Conservation (phyloP, 2,888 invertebrate species). For the Hyposoter dolosus region DNA sequence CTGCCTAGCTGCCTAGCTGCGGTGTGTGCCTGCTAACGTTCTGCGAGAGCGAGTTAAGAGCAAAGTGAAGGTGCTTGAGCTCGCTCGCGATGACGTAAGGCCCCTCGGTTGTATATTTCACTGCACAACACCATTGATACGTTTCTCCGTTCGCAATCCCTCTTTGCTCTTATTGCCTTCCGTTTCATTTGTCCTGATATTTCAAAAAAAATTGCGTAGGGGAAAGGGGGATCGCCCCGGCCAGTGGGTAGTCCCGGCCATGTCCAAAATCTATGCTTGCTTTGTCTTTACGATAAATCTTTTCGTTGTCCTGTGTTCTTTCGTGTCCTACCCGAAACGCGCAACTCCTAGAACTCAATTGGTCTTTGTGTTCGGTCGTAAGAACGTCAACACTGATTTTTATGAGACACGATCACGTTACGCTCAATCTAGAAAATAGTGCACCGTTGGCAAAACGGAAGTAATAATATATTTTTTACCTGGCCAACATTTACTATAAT, state of each 20-base stretch:
- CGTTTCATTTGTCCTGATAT: constrained; percentile 9
- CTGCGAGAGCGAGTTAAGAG: constrained; percentile 52
- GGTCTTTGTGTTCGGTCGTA: neutral
- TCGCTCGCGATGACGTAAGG: constrained; percentile 67
- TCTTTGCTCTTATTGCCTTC: constrained; percentile 35
- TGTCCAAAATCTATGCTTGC: no score
- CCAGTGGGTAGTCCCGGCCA: constrained; percentile 16
- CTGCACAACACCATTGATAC: constrained; percentile 54
- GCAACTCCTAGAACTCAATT: neutral
- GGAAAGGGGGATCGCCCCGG: neutral
- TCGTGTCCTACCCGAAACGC: no score
- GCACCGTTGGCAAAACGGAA: constrained; percentile 7
- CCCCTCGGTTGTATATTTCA: constrained; percentile 16
- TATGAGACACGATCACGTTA: neutral
- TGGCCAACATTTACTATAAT: no score
- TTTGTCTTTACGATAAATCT: no score
- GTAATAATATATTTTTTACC: no score
- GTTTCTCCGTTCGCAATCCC: constrained; percentile 17
- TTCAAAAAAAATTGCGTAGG: neutral
- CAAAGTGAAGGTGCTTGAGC: constrained; percentile 70
- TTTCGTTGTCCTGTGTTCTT: no score
- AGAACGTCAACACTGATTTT: neutral
- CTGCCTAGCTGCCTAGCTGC: neutral
- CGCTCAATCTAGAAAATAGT: neutral
- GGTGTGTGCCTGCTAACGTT: constrained; percentile 17